Evolutionary conservation across 2,797 vertebrate species (phyloP), one percentile per base, ranked within the genome.

Genomic region (Crossoptilon crossoptilon): DNA sequence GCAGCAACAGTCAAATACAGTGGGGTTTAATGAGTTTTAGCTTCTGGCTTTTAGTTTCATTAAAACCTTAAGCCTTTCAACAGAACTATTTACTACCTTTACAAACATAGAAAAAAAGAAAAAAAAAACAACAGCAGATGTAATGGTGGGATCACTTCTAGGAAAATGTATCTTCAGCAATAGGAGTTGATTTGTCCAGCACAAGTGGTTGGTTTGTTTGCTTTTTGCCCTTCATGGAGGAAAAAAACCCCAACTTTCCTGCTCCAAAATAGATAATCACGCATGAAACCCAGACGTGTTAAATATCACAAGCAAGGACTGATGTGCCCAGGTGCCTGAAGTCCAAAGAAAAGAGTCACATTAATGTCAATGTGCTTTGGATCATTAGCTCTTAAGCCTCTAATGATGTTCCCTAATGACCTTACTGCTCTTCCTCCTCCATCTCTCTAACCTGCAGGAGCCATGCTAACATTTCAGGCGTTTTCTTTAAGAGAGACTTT

Each of bases 301-400:
- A 78, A 90, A 86, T 86, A 88, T 55, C 77, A 80, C 16, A 46
- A 67, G 37, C 53, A 75, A 90, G 73, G 71, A 66, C 35, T 82
- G 53, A 3, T 73, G 64, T 84, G 80, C 67, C 56, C 62, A 68
- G 68, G 44, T 95, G 85, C 73, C 31, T 86, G 67, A 73, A 91
- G 80, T 74, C 87, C 83, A 74, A 84, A 91, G 90, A 60, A 91
- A 78, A 84, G 68, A 84, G 82, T 94, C 83, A 79, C 83, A 74
- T 94, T 96, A 94, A 77, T 76, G 87, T 87, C 94, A 96, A 71
- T 49, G 94, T 93, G 87, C 89, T 94, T 91, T 95, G 93, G 91
- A 91, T 96, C 95, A 93, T 96, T 96, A 95, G 88, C 77, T 96
- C 86, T 93, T 94, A 95, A 94, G 88, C 86, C 77, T 95, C 78